Evolutionary conservation across 2,888 invertebrate genomes (phyloP).

Genomic region (Salpingus planirostris): DNA sequence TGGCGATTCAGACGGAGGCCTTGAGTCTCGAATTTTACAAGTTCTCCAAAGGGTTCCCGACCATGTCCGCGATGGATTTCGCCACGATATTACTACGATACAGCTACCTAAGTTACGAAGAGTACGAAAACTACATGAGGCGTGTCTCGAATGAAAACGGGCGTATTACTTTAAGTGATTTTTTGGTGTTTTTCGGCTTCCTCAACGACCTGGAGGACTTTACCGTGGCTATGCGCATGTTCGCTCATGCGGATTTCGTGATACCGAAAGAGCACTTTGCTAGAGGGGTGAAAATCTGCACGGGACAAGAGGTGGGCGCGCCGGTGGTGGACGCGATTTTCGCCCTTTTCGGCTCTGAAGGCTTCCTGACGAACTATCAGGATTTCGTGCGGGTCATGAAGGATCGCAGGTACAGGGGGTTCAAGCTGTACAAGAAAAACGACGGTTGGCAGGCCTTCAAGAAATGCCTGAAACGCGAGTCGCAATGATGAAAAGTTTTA

Average conservation of each 20-base stretch:
- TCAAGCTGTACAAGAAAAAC: constrained; percentile 72
- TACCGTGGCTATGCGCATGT: constrained; percentile 92
- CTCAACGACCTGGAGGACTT: constrained; percentile 91
- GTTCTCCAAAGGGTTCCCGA: constrained; percentile 69
- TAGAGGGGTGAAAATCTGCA: constrained; percentile 83
- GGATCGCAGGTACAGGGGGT: constrained; percentile 83
- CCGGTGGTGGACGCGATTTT: constrained; percentile 86
- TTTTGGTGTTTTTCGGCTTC: constrained; percentile 87
- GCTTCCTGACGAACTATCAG: constrained; percentile 81
- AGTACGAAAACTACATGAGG: constrained; percentile 79
- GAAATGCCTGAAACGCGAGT: constrained; percentile 52
- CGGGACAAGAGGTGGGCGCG: constrained; percentile 67
- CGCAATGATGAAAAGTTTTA: neutral
- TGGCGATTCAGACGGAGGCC: constrained; percentile 86
- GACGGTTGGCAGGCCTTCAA: constrained; percentile 86
- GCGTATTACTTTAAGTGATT: constrained; percentile 81
- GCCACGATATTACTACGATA: constrained; percentile 82
- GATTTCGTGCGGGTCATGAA: constrained; percentile 96
- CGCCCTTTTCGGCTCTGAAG: constrained; percentile 90
- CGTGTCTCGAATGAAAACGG: constrained; percentile 65
- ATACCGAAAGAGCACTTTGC: constrained; percentile 90
- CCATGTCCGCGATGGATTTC: constrained; percentile 86
- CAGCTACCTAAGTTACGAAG: constrained; percentile 72
- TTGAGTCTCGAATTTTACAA: constrained; percentile 88
- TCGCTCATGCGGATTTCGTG: constrained; percentile 81